phyloP scores from a whole-genome alignment of 2,888 invertebrate species.

The Marronus borbonicus region DNA sequence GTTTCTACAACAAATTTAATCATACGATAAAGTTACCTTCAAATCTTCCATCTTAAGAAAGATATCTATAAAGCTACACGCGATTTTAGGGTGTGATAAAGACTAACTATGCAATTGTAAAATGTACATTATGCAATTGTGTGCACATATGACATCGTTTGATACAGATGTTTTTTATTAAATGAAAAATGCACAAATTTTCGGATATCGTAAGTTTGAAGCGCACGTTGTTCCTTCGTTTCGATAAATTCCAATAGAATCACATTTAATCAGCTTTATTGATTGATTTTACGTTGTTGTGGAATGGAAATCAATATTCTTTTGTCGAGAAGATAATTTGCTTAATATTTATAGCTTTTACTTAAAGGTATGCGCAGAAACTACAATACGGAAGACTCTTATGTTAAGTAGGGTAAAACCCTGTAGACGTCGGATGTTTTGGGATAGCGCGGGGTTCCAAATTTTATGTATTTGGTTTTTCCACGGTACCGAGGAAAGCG shows the following conservation, averaged over 20 bases:
- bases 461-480: background rate
- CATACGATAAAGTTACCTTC: conserved; percentile 43
- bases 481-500: too few species aligned
- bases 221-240: background rate
- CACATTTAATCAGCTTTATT: conserved; percentile 35
- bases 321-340: background rate
- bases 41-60: conserved; percentile 1
- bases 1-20: conserved; percentile 47
- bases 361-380: background rate
- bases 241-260: background rate
- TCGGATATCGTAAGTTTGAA: conserved; percentile 41
- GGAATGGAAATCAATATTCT: conserved; percentile 16
- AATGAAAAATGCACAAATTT: conserved; percentile 19
- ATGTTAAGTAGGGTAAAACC: background rate
- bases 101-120: conserved; percentile 30
- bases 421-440: too few species aligned
- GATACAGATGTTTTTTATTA: conserved; percentile 36
- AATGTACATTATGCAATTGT: conserved; percentile 17
- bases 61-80: background rate
- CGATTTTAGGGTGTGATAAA: conserved; percentile 8
- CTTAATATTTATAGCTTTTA: background rate
- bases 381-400: background rate
- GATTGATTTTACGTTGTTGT: conserved; percentile 44
- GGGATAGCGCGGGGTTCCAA: background rate
- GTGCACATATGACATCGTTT: conserved; percentile 29